Conservation (phyloP, 2,113 vertebrate species). For the Muscicapa adusta region DNA sequence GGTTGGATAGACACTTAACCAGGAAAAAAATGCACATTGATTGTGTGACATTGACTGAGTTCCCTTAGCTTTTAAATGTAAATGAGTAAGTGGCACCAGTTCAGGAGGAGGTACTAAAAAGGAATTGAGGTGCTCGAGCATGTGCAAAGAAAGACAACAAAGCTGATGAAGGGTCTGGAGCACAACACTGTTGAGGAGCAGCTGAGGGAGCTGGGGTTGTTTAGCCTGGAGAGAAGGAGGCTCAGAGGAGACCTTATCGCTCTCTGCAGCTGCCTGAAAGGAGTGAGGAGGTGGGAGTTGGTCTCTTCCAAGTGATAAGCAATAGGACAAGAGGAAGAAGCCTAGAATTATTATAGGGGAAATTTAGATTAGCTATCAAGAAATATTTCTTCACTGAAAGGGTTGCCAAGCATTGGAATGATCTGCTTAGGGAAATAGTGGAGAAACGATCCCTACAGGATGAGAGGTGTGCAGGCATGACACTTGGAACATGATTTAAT, state of each 20-base stretch:
- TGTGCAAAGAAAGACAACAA: neutral
- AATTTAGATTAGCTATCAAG: neutral
- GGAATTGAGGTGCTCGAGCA: neutral
- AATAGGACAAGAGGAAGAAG: neutral
- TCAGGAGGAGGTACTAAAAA: neutral
- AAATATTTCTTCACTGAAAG: neutral
- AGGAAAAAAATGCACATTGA: neutral
- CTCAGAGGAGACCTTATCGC: fast-evolving
- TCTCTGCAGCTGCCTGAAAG: neutral
- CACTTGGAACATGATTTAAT: neutral
- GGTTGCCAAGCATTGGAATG: neutral
- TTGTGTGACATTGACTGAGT: neutral
- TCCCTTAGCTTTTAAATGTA: neutral
- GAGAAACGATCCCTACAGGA: neutral
- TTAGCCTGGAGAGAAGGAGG: neutral
- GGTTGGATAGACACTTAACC: neutral
- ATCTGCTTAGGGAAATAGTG: neutral
- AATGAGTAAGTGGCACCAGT: neutral
- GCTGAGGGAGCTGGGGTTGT: neutral
- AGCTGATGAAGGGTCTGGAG: neutral
- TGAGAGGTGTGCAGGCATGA: neutral
- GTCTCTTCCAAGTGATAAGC: neutral
- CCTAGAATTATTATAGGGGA: neutral
- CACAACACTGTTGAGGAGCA: neutral
- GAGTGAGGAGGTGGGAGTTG: neutral